A percentile compares a stretch with the other conserved stretches of the same genome.
Conservation (phyloP, 2,888 invertebrate species). For the Nymphalis polychloros region DNA sequence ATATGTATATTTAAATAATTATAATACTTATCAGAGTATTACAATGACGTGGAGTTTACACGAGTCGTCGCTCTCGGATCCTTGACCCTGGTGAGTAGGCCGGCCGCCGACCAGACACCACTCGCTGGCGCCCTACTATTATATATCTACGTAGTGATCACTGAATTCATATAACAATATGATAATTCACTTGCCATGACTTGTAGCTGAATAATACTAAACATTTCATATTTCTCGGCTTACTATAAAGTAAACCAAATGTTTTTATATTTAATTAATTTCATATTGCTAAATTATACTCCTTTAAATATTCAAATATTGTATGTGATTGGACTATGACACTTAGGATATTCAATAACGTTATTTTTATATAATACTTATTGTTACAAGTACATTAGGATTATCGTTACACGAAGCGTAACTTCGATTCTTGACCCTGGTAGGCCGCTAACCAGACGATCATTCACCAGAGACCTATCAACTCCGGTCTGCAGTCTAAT, state of each 20-base stretch:
- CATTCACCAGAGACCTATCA: constrained; percentile 21
- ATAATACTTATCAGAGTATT: constrained; percentile 7
- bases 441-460: constrained; percentile 32
- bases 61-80: constrained; percentile 50
- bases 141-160: background rate
- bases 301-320: no score
- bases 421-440: constrained; percentile 26
- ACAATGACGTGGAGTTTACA: constrained; percentile 33
- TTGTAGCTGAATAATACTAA: background rate
- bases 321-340: no score
- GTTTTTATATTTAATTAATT: no score
- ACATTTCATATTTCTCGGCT: background rate
- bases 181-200: constrained; percentile 16
- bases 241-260: no score
- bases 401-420: constrained; percentile 14
- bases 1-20: background rate
- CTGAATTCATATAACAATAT: constrained; percentile 22
- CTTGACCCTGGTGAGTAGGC: constrained; percentile 59
- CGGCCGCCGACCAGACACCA: constrained; percentile 43
- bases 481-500: background rate
- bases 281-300: no score
- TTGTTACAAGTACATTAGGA: no score
- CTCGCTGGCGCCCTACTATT: constrained; percentile 56
- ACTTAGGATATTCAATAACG: no score
- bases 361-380: no score